Conservation (phyloP, 2,797 vertebrate genomes). For the Sphaeramia orbicularis region DNA sequence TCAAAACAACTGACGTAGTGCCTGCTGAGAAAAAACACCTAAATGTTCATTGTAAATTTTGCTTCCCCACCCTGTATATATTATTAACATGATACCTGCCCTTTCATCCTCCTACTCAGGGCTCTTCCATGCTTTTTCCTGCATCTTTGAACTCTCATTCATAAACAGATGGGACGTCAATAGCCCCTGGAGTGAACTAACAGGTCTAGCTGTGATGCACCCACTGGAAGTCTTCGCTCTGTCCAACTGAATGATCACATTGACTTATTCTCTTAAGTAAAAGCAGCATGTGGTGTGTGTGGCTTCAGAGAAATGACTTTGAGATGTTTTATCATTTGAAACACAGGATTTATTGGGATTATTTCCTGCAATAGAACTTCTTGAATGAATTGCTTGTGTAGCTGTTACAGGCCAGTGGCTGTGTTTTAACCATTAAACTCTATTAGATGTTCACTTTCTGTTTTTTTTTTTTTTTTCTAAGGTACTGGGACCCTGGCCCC, state of each 20-base stretch:
- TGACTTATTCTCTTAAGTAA: slow-evolving; percentile 67
- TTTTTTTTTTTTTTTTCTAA: slow-evolving; percentile 57
- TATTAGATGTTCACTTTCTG: background rate
- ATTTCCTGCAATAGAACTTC: slow-evolving; percentile 6
- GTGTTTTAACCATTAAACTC: background rate
- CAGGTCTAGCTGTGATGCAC: slow-evolving; percentile 55
- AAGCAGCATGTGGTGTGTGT: slow-evolving; percentile 21
- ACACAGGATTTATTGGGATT: slow-evolving; percentile 6
- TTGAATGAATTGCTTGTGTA: background rate
- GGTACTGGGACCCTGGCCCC: slow-evolving; percentile 98
- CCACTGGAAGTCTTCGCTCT: slow-evolving; percentile 49
- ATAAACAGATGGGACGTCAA: slow-evolving; percentile 56
- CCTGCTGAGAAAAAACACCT: too few species aligned
- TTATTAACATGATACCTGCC: slow-evolving; percentile 42
- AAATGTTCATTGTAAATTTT: too few species aligned
- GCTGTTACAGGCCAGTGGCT: too few species aligned
- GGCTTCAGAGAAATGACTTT: slow-evolving; percentile 26
- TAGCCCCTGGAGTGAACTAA: slow-evolving; percentile 43
- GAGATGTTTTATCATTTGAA: slow-evolving; percentile 23
- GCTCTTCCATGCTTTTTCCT: slow-evolving; percentile 32
- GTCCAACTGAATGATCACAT: slow-evolving; percentile 71
- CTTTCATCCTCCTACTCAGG: slow-evolving; percentile 45
- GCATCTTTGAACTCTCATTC: slow-evolving; percentile 57
- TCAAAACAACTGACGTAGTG: too few species aligned
- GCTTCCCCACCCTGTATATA: too few species aligned